Conservation (phyloP, 2,113 vertebrate genomes). For the Paralichthys olivaceus region DNA sequence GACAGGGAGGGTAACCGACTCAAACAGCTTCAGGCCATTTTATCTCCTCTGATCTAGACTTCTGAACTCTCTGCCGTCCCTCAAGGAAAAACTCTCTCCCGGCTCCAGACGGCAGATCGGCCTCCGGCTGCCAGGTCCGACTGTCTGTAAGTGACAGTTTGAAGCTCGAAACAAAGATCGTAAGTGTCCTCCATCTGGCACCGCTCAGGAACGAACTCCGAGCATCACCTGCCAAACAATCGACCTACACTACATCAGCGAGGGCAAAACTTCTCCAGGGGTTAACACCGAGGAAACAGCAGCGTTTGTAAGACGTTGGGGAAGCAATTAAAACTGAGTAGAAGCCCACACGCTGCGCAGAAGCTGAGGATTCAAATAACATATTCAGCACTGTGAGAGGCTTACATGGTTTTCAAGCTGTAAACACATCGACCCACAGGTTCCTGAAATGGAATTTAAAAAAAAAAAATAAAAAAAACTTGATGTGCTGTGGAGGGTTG, state of each 20-base stretch:
- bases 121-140: too few relatives aligned
- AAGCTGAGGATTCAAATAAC: neutral
- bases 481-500: too few relatives aligned
- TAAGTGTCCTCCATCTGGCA: neutral
- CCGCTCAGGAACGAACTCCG: neutral
- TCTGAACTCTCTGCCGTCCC: too few relatives aligned
- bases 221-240: too few relatives aligned
- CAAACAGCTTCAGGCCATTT: neutral
- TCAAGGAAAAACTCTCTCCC: too few relatives aligned
- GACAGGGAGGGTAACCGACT: neutral
- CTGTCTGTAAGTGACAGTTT: too few relatives aligned
- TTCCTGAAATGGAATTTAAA: too few relatives aligned
- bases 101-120: too few relatives aligned
- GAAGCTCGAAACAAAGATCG: too few relatives aligned
- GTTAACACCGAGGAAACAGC: neutral
- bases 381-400: neutral
- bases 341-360: conserved; percentile 13
- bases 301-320: neutral
- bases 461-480: too few relatives aligned
- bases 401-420: neutral
- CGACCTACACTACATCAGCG: too few relatives aligned
- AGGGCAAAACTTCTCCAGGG: neutral
- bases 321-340: conserved; percentile 24
- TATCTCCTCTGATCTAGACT: too few relatives aligned
- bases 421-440: neutral